phyloP scores from a whole-genome alignment of 1,140 invertebrate species.

The Cydia strobilella region DNA sequence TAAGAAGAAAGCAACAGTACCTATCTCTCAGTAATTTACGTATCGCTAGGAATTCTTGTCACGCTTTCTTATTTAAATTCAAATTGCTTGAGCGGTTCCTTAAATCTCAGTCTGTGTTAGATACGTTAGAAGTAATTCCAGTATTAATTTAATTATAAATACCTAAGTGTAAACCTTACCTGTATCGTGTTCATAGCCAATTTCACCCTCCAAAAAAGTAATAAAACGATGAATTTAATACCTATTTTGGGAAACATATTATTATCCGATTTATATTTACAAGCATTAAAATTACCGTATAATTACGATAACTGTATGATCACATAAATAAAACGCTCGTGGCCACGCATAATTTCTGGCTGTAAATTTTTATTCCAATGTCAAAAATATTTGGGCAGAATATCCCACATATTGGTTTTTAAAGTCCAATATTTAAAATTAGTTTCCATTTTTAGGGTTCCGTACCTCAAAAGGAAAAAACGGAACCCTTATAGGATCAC shows the following conservation, averaged over 20 bases:
- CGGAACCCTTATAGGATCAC: too few relatives aligned
- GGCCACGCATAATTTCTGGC: conserved; percentile 8
- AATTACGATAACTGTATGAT: background rate
- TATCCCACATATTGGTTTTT: background rate
- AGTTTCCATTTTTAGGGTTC: too few relatives aligned
- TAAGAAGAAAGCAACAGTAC: conserved; percentile 3
- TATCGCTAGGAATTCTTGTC: conserved; percentile 30
- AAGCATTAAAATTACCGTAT: background rate
- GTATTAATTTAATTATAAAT: conserved; percentile 10
- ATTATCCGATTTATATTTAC: background rate
- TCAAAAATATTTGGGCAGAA: background rate
- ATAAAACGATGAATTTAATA: background rate
- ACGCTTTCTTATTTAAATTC: conserved; percentile 34
- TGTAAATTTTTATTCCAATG: background rate
- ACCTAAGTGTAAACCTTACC: background rate
- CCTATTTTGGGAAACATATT: background rate
- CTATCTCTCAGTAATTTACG: conserved; percentile 23
- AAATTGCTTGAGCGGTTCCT: conserved; percentile 30
- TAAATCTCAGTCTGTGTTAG: conserved; percentile 21
- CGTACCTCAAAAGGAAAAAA: too few relatives aligned
- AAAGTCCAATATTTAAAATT: conserved; percentile 1
- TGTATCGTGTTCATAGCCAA: background rate
- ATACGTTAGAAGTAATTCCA: background rate
- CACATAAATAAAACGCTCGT: conserved; percentile 38
- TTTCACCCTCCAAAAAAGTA: background rate